phyloP scores from a whole-genome alignment of 30 jellyfish, hydroid and myxozoan genomes.

The Turritopsis rubra region DNA sequence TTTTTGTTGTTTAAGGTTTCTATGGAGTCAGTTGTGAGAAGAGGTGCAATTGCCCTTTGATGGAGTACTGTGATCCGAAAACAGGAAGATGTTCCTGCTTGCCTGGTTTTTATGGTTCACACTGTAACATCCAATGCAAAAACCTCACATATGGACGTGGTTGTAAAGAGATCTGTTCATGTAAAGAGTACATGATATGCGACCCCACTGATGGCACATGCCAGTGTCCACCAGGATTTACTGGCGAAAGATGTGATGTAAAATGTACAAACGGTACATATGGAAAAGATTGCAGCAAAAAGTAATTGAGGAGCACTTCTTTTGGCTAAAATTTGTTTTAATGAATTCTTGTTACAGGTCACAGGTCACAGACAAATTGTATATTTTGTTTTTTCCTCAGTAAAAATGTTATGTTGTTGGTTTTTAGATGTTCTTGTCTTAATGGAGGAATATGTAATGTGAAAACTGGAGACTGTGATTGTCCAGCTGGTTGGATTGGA shows the following conservation, averaged over 20 bases:
- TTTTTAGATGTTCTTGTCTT: constrained; percentile 66
- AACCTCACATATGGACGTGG: constrained; percentile 46
- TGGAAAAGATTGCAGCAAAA: constrained; percentile 55
- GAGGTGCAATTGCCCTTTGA: constrained; percentile 57
- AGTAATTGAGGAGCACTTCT: not conserved
- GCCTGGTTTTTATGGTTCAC: constrained; percentile 59
- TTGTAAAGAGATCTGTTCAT: constrained; percentile 43
- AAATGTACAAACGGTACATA: constrained; percentile 42
- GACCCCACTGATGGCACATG: constrained; percentile 68
- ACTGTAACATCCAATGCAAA: constrained; percentile 47
- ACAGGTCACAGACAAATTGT: too few species aligned
- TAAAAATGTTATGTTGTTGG: too few species aligned
- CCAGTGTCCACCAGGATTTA: constrained; percentile 57
- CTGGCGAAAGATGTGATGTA: constrained; percentile 48
- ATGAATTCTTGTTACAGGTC: not conserved
- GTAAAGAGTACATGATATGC: constrained; percentile 45
- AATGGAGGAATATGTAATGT: constrained; percentile 60
- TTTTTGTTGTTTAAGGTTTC: constrained; percentile 23
- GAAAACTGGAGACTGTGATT: constrained; percentile 60
- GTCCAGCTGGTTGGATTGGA: constrained; percentile 88
- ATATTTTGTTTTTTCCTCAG: too few species aligned
- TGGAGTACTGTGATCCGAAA: constrained; percentile 45
- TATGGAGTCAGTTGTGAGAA: constrained; percentile 55
- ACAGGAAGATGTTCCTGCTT: constrained; percentile 68
- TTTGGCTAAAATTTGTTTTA: constrained; percentile 18